These are phyloP conservation scores for Osmoderma eremita DNA, from an alignment of 2,888 invertebrate species.

Conservation along the genomic window DNA sequence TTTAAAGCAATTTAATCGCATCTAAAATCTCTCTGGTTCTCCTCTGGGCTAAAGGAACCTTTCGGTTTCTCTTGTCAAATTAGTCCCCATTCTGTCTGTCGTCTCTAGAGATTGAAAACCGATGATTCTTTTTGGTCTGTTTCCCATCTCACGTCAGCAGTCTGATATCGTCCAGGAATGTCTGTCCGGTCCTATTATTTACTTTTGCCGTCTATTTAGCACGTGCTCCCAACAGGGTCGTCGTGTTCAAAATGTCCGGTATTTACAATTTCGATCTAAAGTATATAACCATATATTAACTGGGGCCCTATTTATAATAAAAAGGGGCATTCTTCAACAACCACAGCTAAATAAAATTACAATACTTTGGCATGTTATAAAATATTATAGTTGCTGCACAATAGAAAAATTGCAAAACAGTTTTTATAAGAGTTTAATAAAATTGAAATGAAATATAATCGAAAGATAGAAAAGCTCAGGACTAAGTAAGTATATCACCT, in stretches of 20 bases:
- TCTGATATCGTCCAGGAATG: constrained; percentile 24
- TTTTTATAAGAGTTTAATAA: no score
- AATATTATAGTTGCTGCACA: no score
- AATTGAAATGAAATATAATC: no score
- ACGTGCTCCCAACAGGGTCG: constrained; percentile 25
- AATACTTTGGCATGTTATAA: no score
- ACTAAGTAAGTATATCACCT: no score
- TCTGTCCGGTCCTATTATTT: constrained; percentile 14
- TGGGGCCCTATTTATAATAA: no score
- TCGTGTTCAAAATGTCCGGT: neutral
- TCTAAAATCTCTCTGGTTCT: neutral
- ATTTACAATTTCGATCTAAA: neutral
- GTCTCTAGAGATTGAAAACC: neutral
- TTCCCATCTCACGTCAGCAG: constrained; percentile 23
- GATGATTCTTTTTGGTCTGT: no score
- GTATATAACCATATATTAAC: no score
- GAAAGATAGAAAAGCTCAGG: no score
- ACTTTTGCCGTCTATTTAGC: constrained; percentile 29
- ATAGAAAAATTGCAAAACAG: no score
- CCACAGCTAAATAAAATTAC: no score
- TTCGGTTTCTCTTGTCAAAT: constrained; percentile 13
- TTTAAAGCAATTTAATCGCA: neutral
- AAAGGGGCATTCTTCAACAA: no score
- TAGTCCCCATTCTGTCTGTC: constrained; percentile 8
- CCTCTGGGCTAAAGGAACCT: neutral